Conservation (phyloP, 2,888 invertebrate genomes). For the Hoplodrina ambigua region DNA sequence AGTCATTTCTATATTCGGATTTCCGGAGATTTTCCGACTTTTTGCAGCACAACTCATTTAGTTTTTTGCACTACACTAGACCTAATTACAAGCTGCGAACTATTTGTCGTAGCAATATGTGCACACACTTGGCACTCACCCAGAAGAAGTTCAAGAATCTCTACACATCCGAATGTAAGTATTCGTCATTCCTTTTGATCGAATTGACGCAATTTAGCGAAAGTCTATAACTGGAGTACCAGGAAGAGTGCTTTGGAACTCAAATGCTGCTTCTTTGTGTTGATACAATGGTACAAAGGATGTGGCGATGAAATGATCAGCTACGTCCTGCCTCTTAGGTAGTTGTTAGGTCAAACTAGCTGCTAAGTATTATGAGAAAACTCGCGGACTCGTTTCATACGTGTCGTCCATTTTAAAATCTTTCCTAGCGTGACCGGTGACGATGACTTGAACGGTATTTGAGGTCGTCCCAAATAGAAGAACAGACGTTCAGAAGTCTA, state of each 20-base stretch:
- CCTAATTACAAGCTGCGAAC: conserved; percentile 43
- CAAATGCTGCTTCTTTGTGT: conserved; percentile 46
- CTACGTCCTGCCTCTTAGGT: conserved; percentile 42
- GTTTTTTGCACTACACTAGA: conserved; percentile 49
- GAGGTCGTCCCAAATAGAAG: conserved; percentile 27
- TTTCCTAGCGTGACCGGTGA: background rate
- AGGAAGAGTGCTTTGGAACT: conserved; percentile 23
- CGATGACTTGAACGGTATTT: conserved; percentile 19
- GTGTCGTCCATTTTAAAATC: conserved; percentile 22
- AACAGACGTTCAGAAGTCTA: background rate
- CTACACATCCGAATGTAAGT: conserved; percentile 26
- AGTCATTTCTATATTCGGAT: conserved; percentile 19
- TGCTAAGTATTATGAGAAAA: conserved; percentile 35
- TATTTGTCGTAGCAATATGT: conserved; percentile 37
- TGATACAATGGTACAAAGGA: conserved; percentile 45
- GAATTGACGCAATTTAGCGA: conserved; percentile 41
- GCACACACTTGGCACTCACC: conserved; percentile 49
- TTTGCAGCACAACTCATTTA: conserved; percentile 6
- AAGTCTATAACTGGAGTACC: conserved; percentile 39
- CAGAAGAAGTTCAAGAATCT: conserved; percentile 51
- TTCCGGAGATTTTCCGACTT: background rate
- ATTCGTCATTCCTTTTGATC: conserved; percentile 43
- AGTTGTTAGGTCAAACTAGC: conserved; percentile 34
- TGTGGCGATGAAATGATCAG: conserved; percentile 57
- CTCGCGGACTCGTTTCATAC: conserved; percentile 17